Percentiles rank a stretch among this genome's conserved stretches.
These are phyloP conservation scores for Sapayoa aenigma DNA, from an alignment of 2,113 vertebrate genomes.

Conservation along the genomic window DNA sequence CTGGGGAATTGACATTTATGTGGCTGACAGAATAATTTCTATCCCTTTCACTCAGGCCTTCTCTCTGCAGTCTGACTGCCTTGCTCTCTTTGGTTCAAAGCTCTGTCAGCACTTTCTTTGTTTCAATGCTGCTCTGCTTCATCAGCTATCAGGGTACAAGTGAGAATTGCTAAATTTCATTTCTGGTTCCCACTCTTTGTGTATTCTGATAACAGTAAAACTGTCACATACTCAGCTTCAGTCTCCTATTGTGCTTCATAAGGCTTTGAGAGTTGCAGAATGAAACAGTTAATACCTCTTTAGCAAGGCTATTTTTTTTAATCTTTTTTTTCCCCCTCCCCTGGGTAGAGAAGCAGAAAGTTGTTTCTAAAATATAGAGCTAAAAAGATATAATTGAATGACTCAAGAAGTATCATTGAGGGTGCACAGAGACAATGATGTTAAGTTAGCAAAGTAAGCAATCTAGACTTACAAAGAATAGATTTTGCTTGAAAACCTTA, in stretches of 20 bases:
- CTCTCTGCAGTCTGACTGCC: not conserved
- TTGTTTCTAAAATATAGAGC: not conserved
- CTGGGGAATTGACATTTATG: accelerated
- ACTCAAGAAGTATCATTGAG: not conserved
- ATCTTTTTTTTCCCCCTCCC: not conserved
- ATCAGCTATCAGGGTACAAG: not conserved
- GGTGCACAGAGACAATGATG: not conserved
- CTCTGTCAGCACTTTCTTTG: conserved; percentile 34
- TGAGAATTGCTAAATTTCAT: not conserved
- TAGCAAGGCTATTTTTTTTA: not conserved
- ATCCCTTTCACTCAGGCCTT: not conserved
- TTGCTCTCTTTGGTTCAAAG: not conserved
- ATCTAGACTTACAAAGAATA: not conserved
- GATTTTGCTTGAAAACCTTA: not conserved
- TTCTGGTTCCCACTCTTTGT: not conserved
- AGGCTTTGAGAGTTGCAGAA: not conserved
- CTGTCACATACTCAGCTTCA: not conserved
- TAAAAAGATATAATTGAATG: not conserved
- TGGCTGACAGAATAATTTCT: not conserved
- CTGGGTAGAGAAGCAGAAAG: not conserved
- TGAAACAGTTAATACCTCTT: not conserved
- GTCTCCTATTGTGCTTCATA: not conserved
- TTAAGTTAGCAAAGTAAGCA: not conserved
- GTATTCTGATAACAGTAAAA: not conserved
- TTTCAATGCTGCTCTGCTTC: not conserved